Percentiles rank a stretch among this genome's conserved stretches.
Evolutionary conservation across 37 sponge, comb jelly and placozoan species (phyloP).

Genomic region (Cliona cf. orientalis): DNA sequence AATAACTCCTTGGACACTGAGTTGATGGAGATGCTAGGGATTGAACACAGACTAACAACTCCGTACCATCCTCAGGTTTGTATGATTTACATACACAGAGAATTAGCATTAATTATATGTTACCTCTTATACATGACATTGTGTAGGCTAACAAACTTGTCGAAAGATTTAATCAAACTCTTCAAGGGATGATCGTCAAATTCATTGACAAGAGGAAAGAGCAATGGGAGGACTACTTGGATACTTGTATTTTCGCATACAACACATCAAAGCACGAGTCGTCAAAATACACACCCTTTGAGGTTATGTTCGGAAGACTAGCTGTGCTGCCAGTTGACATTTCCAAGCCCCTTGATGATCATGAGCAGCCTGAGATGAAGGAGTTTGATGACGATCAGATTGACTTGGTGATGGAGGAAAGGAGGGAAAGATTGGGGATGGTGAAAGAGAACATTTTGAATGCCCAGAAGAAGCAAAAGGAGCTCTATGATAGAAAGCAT

Average conservation of each 20-base stretch:
- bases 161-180: constrained; percentile 67
- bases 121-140: background rate
- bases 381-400: too few relatives aligned
- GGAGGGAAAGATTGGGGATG: too few relatives aligned
- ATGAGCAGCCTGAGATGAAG: too few relatives aligned
- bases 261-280: constrained; percentile 79
- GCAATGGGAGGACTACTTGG: constrained; percentile 50
- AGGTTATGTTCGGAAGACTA: constrained; percentile 66
- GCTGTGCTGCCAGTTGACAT: constrained; percentile 62
- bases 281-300: constrained; percentile 66
- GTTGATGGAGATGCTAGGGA: background rate
- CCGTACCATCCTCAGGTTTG: constrained; percentile 46
- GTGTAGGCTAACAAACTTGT: constrained; percentile 65
- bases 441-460: too few relatives aligned
- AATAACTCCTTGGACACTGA: constrained; percentile 11
- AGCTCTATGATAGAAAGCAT: too few relatives aligned
- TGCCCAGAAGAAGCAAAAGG: too few relatives aligned
- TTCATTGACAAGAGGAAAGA: constrained; percentile 45
- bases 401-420: too few relatives aligned
- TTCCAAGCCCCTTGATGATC: too few relatives aligned
- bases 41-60: constrained; percentile 25
- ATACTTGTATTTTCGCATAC: constrained; percentile 72
- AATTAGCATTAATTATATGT: too few relatives aligned
- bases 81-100: too few relatives aligned
- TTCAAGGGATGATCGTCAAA: constrained; percentile 67